phyloP scores from a whole-genome alignment of 2,797 vertebrate species.

The Bradypodion ventrale region DNA sequence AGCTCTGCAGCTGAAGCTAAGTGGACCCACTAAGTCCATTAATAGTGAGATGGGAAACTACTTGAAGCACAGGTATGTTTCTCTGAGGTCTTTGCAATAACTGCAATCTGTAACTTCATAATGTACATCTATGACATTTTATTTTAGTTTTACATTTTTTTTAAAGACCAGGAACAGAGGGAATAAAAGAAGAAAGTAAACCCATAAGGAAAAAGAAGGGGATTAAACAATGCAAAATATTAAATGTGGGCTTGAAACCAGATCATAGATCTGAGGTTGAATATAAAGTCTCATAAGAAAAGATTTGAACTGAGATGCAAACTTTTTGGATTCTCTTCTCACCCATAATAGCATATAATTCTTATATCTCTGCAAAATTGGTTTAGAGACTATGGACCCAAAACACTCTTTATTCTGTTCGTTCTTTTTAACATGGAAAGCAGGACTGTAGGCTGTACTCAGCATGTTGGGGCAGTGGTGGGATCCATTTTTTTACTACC shows the following conservation, averaged over 20 bases:
- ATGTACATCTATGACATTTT: too few relatives aligned
- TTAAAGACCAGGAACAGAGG: too few relatives aligned
- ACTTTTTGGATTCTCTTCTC: background rate
- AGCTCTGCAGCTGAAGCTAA: background rate
- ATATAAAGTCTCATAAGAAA: background rate
- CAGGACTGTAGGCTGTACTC: background rate
- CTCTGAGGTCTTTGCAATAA: background rate
- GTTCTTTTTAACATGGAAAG: background rate
- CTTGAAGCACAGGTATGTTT: background rate
- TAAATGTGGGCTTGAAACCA: background rate
- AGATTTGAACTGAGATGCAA: background rate
- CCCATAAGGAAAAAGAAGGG: background rate
- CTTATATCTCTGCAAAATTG: background rate
- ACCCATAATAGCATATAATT: background rate
- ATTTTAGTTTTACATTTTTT: too few relatives aligned
- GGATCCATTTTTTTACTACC: too few relatives aligned
- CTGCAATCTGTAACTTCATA: too few relatives aligned
- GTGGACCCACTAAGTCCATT: background rate
- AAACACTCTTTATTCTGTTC: background rate
- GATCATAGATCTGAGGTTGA: too few relatives aligned
- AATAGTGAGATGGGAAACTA: background rate
- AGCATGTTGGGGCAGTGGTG: too few relatives aligned
- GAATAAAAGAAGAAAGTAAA: too few relatives aligned
- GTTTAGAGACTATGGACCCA: background rate
- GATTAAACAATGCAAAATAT: background rate